Evolutionary conservation across 2,797 vertebrate genomes (phyloP).

Genomic region (Hirundo rustica): DNA sequence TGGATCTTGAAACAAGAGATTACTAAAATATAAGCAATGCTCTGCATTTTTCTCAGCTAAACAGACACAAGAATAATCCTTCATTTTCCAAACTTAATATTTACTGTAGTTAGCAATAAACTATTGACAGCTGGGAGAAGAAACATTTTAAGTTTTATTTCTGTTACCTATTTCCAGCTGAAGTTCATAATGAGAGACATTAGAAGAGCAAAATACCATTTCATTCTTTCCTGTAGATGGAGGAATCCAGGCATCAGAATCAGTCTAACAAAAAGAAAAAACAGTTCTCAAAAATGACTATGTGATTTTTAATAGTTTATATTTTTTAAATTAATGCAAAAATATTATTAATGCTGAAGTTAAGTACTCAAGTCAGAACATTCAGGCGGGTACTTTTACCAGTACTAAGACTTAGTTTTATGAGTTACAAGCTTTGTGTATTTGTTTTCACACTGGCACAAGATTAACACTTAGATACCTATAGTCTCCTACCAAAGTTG

Average conservation of each 20-base stretch:
- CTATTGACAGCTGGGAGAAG: background rate
- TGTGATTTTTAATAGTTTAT: background rate
- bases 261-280: constrained; percentile 75
- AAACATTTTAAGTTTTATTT: background rate
- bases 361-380: background rate
- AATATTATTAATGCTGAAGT: background rate
- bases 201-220: constrained; percentile 79
- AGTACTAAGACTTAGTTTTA: background rate
- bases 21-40: background rate
- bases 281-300: constrained; percentile 21
- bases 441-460: background rate
- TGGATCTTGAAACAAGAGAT: background rate
- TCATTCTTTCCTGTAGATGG: constrained; percentile 77
- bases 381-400: background rate
- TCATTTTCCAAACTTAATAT: background rate
- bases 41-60: background rate
- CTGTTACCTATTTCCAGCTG: constrained; percentile 90
- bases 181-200: constrained; percentile 91
- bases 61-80: background rate
- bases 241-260: constrained; percentile 80
- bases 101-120: background rate
- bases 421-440: background rate
- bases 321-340: background rate
- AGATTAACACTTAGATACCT: background rate
- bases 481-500: background rate